Evolutionary conservation across 2,113 vertebrate species (phyloP).

Genomic region (Cervus canadensis): DNA sequence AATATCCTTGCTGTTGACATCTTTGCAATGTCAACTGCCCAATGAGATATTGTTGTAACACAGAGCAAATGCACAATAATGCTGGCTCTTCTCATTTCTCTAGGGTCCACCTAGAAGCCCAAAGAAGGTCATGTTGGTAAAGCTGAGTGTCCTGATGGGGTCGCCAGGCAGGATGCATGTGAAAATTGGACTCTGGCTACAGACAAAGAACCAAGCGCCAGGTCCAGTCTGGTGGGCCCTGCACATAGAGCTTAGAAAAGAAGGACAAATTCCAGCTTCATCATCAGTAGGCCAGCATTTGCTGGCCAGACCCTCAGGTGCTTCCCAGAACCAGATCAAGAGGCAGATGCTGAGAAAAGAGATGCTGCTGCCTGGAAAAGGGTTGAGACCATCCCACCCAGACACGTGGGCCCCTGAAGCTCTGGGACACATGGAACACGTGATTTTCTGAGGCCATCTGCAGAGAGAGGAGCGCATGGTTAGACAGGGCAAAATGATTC

Average conservation of each 20-base stretch:
- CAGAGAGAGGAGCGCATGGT: background rate
- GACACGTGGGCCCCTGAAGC: background rate
- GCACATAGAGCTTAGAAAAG: background rate
- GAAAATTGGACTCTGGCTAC: background rate
- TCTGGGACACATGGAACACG: background rate
- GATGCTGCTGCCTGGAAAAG: background rate
- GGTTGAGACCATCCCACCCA: background rate
- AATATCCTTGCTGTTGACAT: background rate
- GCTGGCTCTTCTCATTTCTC: background rate
- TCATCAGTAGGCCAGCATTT: background rate
- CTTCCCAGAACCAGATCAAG: background rate
- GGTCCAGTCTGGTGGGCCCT: background rate
- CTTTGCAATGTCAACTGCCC: background rate
- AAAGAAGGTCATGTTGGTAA: background rate
- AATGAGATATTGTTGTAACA: background rate
- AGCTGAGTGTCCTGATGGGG: background rate
- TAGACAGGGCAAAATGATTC: background rate
- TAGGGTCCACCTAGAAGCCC: background rate
- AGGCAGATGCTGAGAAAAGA: background rate
- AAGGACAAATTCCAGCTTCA: background rate
- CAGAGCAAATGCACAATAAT: background rate
- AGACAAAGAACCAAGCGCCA: background rate
- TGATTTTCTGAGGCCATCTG: conserved; percentile 41
- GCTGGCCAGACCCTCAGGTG: background rate
- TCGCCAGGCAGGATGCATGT: rapidly evolving